Base-by-base conservation (phyloP, 2,888 invertebrate genomes). In the Drosophila fulvimacula region DNA sequence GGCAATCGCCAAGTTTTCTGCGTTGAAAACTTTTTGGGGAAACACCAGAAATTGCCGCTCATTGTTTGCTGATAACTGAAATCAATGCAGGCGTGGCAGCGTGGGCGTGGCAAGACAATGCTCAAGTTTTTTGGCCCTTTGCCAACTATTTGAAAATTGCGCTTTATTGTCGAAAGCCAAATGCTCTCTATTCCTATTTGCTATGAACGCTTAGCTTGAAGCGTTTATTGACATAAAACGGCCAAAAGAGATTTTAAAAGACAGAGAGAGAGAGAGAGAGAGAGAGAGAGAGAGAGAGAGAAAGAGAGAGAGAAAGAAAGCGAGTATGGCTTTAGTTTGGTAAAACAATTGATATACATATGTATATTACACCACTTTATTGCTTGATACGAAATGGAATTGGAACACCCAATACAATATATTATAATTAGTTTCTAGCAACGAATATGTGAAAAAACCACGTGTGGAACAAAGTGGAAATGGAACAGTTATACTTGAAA, bases 31-130 rank as follows among this genome's bases (percentile, higher is more conserved):
- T 81, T 81, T 76, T 67, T 51, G 30, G 57, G 24, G 57, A 77
- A 70, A 73, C 74, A 73, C 69, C 68, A 69, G 59, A 76, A 76
- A 74, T 82, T 73, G 71, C 60, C 64, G 70, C 58, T 75, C 65
- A 76, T 83, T 84, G 79, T 82, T 82, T 72, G 64, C 69, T 70
- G 65, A 81, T 77, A 84, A 73, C 59, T 60, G 73, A 83, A 81
- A 79, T 79, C 84, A 81, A 81, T 71, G 72, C 55, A 49, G 67
- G 27, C 34, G 34, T 46, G 30, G 61, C 44, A 36, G 0, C 2
- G 42, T 13, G 46, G 63, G 58, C 68, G 67, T 71, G 63, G 19
- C 41, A 64, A 51, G 62, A n/a, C 56, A 67, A 36, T 17, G 44
- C 24, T 62, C 57, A 66, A 70, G 36, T 63, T 58, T 58, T 39